A percentile compares a stretch with the other conserved stretches of the same genome.
phyloP scores from a whole-genome alignment of 2,797 vertebrate genomes.

The Benthosema pterotum region DNA sequence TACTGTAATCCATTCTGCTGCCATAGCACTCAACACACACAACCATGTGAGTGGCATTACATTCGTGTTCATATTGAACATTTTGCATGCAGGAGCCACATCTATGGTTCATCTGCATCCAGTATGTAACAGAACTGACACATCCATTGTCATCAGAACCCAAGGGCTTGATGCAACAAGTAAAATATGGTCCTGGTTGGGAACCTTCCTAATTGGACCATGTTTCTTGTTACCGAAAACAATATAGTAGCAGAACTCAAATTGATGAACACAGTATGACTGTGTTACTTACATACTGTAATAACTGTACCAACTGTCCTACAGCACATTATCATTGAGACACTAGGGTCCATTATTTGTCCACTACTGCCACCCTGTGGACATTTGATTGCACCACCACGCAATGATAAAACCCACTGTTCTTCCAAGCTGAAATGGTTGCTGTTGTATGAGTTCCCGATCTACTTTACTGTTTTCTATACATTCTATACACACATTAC shows the following conservation, averaged over 20 bases:
- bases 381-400: neutral
- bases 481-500: no score
- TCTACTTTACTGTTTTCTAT: no score
- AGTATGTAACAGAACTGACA: no score
- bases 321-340: neutral
- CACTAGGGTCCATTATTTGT: conserved; percentile 3
- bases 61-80: neutral
- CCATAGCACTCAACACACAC: conserved; percentile 80
- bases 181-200: no score
- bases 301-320: neutral
- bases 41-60: conserved; percentile 79
- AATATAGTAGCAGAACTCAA: neutral
- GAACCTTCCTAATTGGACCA: no score
- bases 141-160: no score
- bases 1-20: conserved; percentile 86
- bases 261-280: neutral
- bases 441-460: no score
- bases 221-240: neutral
- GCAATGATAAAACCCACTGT: neutral
- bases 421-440: no score
- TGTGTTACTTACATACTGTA: neutral
- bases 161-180: no score
- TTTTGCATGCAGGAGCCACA: no score
- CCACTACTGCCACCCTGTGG: conserved; percentile 58
- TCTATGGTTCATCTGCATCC: no score